phyloP scores from a whole-genome alignment of 2,797 vertebrate genomes.

The Myotis pilosus region DNA sequence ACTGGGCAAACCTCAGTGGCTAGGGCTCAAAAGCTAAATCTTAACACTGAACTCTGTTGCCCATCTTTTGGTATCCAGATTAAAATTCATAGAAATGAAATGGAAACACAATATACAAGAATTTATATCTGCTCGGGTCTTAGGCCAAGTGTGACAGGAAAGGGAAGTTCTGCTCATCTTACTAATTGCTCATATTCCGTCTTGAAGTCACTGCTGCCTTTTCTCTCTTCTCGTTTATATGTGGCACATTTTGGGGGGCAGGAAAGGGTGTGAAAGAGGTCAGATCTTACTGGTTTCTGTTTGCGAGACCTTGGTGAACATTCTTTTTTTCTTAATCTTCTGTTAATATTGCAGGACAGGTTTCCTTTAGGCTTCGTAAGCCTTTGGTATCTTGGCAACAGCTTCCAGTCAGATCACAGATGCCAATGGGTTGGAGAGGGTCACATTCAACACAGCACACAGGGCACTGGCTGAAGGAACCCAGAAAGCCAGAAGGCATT shows the following conservation, averaged over 20 bases:
- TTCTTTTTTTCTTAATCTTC: conserved; percentile 82
- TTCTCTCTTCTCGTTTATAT: conserved; percentile 77
- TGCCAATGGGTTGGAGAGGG: conserved; percentile 88
- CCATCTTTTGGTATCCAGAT: background rate
- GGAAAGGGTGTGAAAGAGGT: conserved; percentile 88
- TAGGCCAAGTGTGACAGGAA: background rate
- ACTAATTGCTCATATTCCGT: conserved; percentile 51
- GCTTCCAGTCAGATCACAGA: conserved; percentile 90
- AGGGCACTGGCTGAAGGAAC: conserved; percentile 89
- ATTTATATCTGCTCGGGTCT: background rate
- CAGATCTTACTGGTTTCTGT: conserved; percentile 95
- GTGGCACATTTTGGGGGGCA: conserved; percentile 81
- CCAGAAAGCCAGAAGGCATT: conserved; percentile 91
- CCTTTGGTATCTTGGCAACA: conserved; percentile 89
- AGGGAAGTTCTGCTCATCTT: background rate
- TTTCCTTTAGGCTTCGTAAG: conserved; percentile 89
- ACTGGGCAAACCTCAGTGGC: no score
- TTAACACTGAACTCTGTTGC: background rate
- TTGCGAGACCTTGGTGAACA: conserved; percentile 88
- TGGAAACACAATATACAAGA: background rate
- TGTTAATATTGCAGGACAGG: conserved; percentile 91
- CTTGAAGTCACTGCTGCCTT: conserved; percentile 67
- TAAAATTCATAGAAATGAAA: background rate
- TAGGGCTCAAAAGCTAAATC: background rate
- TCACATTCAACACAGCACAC: conserved; percentile 91